phyloP scores from a whole-genome alignment of 2,797 vertebrate species.

The Macrochelys suwanniensis region DNA sequence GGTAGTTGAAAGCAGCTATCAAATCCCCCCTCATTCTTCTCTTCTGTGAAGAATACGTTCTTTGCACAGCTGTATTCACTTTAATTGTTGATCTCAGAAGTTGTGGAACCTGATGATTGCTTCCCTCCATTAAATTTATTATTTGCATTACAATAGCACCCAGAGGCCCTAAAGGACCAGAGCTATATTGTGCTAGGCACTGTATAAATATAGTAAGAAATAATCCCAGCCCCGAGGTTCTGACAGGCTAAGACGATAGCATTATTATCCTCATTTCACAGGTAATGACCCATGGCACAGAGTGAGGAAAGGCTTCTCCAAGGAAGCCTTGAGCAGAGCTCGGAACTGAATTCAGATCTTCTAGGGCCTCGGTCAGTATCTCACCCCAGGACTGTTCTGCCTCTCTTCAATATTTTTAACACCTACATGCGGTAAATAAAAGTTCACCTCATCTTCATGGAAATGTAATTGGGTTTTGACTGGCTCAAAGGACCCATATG shows the following conservation, averaged over 20 bases:
- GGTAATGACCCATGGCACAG: neutral
- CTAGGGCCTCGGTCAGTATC: neutral
- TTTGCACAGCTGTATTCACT: too few relatives aligned
- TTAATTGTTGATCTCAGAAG: neutral
- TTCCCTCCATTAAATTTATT: neutral
- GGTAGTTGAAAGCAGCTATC: too few relatives aligned
- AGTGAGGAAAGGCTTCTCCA: neutral
- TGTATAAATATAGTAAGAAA: neutral
- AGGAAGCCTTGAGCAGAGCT: neutral
- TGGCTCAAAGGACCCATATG: neutral
- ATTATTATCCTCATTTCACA: neutral
- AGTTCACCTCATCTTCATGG: neutral
- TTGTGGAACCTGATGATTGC: neutral
- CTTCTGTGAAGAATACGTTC: too few relatives aligned
- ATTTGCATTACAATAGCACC: neutral
- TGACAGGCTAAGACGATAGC: neutral
- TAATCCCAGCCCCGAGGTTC: too few relatives aligned
- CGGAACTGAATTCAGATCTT: neutral
- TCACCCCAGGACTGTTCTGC: neutral
- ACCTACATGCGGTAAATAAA: neutral
- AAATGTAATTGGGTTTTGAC: neutral
- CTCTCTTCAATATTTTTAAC: neutral
- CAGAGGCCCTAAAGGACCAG: neutral
- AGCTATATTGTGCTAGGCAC: rapidly evolving
- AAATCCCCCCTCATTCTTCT: too few relatives aligned